These are phyloP conservation scores for Puntigrus tetrazona DNA, from an alignment of 2,113 vertebrate genomes.

Conservation along the genomic window DNA sequence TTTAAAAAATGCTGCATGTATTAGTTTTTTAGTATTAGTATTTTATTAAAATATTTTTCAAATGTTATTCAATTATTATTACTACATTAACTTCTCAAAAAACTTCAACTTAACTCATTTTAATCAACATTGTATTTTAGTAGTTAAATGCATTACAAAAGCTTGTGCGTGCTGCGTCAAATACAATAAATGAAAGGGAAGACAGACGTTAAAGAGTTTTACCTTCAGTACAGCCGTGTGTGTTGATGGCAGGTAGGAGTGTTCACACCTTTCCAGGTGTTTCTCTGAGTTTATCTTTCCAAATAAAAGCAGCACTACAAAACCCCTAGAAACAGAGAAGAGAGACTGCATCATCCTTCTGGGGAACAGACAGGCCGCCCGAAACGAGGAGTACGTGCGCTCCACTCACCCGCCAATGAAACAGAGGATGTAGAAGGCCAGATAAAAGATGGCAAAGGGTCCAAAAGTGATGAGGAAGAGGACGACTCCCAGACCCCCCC, in stretches of 20 bases:
- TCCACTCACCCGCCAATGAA: constrained; percentile 94
- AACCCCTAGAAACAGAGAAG: constrained; percentile 77
- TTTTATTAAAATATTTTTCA: no score
- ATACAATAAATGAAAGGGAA: background rate
- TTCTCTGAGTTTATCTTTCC: constrained; percentile 97
- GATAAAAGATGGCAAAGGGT: constrained; percentile 98
- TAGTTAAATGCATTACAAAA: background rate
- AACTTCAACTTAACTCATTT: no score
- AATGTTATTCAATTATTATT: background rate
- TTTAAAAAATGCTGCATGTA: background rate
- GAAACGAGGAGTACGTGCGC: background rate
- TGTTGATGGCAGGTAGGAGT: constrained; percentile 88
- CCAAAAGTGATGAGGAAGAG: constrained; percentile 97
- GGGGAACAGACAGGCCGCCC: background rate
- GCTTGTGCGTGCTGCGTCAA: background rate
- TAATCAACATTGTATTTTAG: background rate
- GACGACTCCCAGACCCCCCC: constrained; percentile 93
- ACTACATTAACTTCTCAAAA: no score
- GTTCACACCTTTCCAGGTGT: constrained; percentile 93
- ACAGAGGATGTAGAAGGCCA: constrained; percentile 98
- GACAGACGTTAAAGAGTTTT: constrained; percentile 44
- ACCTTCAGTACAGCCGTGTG: constrained; percentile 91
- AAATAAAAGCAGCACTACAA: constrained; percentile 92
- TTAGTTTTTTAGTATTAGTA: background rate
- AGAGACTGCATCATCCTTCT: constrained; percentile 7